Evolutionary conservation across 2,113 vertebrate genomes (phyloP).

Genomic region (Daubentonia madagascariensis): DNA sequence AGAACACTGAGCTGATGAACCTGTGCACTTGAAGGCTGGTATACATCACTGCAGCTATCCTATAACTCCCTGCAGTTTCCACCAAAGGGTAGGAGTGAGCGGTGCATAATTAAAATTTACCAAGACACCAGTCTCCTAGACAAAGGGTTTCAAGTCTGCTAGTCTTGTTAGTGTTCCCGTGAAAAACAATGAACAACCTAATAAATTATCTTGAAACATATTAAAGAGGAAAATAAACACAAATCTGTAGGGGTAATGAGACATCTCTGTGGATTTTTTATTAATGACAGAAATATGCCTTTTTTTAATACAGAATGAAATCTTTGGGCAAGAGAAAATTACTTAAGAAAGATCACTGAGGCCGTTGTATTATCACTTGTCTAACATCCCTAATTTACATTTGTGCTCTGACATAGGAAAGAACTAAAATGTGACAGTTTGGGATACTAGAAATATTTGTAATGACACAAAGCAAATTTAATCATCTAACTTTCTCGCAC

Average conservation of each 20-base stretch:
- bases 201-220: conserved; percentile 43
- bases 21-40: not conserved
- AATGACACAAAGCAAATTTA: conserved; percentile 49
- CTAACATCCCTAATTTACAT: conserved; percentile 46
- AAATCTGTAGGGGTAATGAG: conserved; percentile 32
- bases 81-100: not conserved
- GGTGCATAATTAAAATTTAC: not conserved
- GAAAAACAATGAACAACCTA: conserved; percentile 51
- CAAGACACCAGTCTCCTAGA: conserved; percentile 13
- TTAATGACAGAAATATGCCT: conserved; percentile 39
- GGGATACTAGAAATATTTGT: conserved; percentile 9
- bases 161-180: conserved; percentile 20
- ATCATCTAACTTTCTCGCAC: not conserved
- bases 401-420: conserved; percentile 9
- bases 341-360: conserved; percentile 38
- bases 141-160: conserved; percentile 35
- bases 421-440: conserved; percentile 31
- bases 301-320: conserved; percentile 30
- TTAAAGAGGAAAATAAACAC: conserved; percentile 43
- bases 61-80: not conserved
- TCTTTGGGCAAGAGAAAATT: conserved; percentile 38
- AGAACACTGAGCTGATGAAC: not conserved
- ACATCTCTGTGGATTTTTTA: conserved; percentile 14
- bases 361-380: conserved; percentile 21
- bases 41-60: not conserved